Evolutionary conservation across 2,888 invertebrate species (phyloP).

Genomic region (Spisula subtruncata): DNA sequence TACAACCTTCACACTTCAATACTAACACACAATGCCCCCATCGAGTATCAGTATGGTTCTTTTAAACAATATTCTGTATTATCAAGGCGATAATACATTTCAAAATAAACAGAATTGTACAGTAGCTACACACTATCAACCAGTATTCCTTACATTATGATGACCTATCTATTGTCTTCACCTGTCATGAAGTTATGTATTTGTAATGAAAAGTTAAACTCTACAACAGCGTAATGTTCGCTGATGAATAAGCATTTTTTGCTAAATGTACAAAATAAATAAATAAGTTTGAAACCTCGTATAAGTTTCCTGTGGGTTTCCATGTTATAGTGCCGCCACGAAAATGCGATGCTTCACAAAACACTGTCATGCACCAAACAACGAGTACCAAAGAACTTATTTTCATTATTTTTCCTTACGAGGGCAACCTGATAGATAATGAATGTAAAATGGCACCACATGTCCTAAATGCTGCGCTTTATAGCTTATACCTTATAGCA

Average conservation of each 20-base stretch:
- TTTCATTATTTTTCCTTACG: neutral
- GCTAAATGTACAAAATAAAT: neutral
- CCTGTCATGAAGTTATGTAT: neutral
- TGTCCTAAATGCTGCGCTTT: neutral
- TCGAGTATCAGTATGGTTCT: too few species aligned
- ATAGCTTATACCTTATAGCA: neutral
- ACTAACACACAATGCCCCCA: too few species aligned
- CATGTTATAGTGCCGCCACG: conserved; percentile 63
- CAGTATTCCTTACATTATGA: neutral
- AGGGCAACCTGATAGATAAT: neutral
- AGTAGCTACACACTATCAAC: neutral
- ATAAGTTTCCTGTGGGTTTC: conserved; percentile 49
- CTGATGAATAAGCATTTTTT: neutral
- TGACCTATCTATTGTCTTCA: neutral
- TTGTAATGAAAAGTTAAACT: neutral
- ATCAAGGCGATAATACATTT: too few species aligned
- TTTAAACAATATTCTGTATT: too few species aligned
- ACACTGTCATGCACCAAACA: neutral
- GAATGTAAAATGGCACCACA: too few species aligned
- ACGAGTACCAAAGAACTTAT: neutral
- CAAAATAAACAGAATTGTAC: neutral
- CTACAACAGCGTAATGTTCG: neutral
- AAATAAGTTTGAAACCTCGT: conserved; percentile 16
- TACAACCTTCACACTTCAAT: too few species aligned
- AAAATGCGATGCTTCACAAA: conserved; percentile 46